Percentiles rank a stretch among this genome's conserved stretches.
phyloP scores from a whole-genome alignment of 2,797 vertebrate genomes.

The Zenarchopterus dispar region DNA sequence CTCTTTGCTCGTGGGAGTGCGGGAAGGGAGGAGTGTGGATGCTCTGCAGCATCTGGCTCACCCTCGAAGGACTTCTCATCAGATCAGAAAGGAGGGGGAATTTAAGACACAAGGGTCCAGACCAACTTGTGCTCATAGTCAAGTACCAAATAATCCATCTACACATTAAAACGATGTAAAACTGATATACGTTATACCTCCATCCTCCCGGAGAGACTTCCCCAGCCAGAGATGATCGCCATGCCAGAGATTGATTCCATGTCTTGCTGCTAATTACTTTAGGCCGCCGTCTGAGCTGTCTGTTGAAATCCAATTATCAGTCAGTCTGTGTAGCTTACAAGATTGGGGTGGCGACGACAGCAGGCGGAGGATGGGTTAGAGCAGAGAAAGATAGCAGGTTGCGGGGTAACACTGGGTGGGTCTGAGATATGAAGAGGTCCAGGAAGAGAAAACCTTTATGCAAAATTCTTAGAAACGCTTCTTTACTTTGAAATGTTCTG shows the following conservation, averaged over 20 bases:
- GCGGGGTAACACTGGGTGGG: constrained; percentile 22
- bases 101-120: constrained; percentile 6
- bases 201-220: constrained; percentile 20
- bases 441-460: constrained; percentile 15
- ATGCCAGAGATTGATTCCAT: constrained; percentile 62
- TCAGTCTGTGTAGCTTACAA: constrained; percentile 72
- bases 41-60: constrained; percentile 48
- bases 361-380: constrained; percentile 21
- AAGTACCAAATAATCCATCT: neutral
- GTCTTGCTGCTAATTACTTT: constrained; percentile 79
- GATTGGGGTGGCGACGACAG: constrained; percentile 44
- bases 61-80: constrained; percentile 38
- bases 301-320: constrained; percentile 81
- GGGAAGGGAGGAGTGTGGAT: constrained; percentile 20
- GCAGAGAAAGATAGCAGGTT: constrained; percentile 24
- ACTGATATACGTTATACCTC: constrained; percentile 8
- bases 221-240: constrained; percentile 45
- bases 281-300: constrained; percentile 73
- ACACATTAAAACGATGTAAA: constrained; percentile 14
- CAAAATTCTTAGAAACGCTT: constrained; percentile 15
- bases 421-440: constrained; percentile 29
- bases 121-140: constrained; percentile 4
- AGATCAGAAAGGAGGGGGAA: constrained; percentile 41
- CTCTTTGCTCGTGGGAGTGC: constrained; percentile 70
- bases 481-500: constrained; percentile 26